Conservation (phyloP, 2,113 vertebrate genomes). For the Peromyscus californicus region DNA sequence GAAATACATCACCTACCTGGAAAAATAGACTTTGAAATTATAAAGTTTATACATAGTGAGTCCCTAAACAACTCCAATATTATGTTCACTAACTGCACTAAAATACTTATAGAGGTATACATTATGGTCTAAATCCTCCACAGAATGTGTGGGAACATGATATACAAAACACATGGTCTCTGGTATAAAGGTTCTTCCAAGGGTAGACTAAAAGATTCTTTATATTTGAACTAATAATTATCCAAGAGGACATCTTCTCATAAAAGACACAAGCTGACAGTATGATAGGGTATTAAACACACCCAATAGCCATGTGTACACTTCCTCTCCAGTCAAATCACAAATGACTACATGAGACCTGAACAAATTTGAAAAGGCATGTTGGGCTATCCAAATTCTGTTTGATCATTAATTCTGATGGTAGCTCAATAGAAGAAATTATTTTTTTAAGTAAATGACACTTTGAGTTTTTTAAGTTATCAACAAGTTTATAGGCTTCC, state of each 20-base stretch:
- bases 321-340: background rate
- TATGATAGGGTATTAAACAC: background rate
- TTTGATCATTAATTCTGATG: conserved; percentile 5
- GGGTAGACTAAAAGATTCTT: background rate
- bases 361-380: background rate
- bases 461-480: conserved; percentile 51
- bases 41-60: background rate
- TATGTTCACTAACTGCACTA: conserved; percentile 1
- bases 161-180: background rate
- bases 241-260: background rate
- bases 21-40: conserved; percentile 17
- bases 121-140: background rate
- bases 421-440: conserved; percentile 33
- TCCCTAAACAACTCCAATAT: background rate
- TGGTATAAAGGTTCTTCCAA: background rate
- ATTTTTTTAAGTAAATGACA: background rate
- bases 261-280: background rate
- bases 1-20: background rate
- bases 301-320: background rate
- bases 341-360: background rate
- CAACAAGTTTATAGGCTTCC: background rate
- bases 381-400: background rate
- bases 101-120: background rate
- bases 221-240: background rate
- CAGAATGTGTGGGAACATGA: background rate